Base-by-base conservation (phyloP, 2,113 vertebrate species). In the Nanorana parkeri region DNA sequence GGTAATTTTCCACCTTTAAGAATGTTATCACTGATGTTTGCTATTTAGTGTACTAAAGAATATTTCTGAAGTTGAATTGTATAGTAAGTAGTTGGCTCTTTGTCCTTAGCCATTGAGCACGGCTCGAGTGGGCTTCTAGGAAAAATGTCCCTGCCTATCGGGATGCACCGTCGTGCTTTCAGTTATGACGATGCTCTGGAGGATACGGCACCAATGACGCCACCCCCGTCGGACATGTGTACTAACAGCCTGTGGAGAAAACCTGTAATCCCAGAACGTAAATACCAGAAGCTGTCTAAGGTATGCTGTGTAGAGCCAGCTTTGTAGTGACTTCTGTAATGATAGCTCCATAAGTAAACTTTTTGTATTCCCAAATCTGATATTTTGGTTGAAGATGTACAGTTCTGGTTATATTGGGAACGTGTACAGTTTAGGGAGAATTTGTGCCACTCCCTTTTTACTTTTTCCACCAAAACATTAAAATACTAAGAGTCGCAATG, bases 171-270 rank as follows among this genome's bases (percentile, higher is more conserved):
- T 17, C 91, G 86, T 82, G 93, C 93, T 76, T 94, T 96, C 87
- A 95, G 93, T 91, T 97, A 98, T 83, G 96, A 98, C 20, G 96
- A 97, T 68, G 92, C 88, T 68, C 91, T 98, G 56, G 95, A 96
- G 87, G 91, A 94, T 86, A 90, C 92, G 8, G 81, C 90, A 1
- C 95, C 94, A 73, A 95, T 97, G 91, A 93, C 94, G 26, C 96
- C 96, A 28, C 96, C 96, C 19, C 95, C 97, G 23, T 68, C 94
- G 3, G 95, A 98, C 88, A 85, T 97, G 85, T 87, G 88, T 61
- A 88, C 89, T 81, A 90, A 85, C 87, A 90, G 92, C 29, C 85
- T 95, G 1, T 98, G 97, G 97, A 93, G 92, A 81, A 93, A 96
- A 61, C 96, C 97, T 0, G 89, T 97, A 78, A 94, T 96, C 80